Conservation (phyloP, 1,140 invertebrate species). For the Phthorimaea operculella region DNA sequence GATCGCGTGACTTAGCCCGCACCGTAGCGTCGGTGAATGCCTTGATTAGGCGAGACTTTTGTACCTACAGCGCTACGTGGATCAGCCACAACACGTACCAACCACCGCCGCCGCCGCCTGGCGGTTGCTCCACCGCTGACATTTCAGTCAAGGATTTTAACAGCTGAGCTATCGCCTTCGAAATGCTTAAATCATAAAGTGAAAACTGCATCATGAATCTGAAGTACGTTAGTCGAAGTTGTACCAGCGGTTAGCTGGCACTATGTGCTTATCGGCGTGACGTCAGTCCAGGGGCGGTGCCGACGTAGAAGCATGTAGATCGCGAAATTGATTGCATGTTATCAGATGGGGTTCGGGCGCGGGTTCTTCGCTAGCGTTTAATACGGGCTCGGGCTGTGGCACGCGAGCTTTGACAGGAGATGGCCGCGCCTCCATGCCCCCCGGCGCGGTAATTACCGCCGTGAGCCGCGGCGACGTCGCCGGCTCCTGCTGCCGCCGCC, state of each 20-base stretch:
- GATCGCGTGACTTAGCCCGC: slow-evolving; percentile 57
- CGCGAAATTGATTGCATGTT: slow-evolving; percentile 67
- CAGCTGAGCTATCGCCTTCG: neutral
- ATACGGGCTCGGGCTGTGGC: slow-evolving; percentile 54
- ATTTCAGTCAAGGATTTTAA: neutral
- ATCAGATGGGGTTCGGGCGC: slow-evolving; percentile 60
- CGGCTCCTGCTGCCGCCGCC: slow-evolving; percentile 20
- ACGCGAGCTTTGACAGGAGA: slow-evolving; percentile 65
- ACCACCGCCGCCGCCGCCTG: neutral
- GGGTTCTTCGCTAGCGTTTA: slow-evolving; percentile 63
- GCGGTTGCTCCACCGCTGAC: neutral
- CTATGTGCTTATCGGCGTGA: slow-evolving; percentile 54
- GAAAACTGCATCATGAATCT: slow-evolving; percentile 17
- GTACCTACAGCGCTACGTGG: slow-evolving; percentile 5
- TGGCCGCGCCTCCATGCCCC: slow-evolving; percentile 41
- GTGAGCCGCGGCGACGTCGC: slow-evolving; percentile 58
- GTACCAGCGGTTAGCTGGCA: slow-evolving; percentile 55
- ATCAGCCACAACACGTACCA: neutral
- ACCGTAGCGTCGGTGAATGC: slow-evolving; percentile 44
- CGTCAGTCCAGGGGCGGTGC: slow-evolving; percentile 57
- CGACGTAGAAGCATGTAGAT: slow-evolving; percentile 65
- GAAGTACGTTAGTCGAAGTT: slow-evolving; percentile 23
- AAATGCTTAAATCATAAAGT: neutral
- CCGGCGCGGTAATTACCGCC: slow-evolving; percentile 56
- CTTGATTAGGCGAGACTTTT: slow-evolving; percentile 43